These are phyloP conservation scores for Phoxinus dragarum DNA, from an alignment of 2,797 vertebrate genomes.

Conservation along the genomic window DNA sequence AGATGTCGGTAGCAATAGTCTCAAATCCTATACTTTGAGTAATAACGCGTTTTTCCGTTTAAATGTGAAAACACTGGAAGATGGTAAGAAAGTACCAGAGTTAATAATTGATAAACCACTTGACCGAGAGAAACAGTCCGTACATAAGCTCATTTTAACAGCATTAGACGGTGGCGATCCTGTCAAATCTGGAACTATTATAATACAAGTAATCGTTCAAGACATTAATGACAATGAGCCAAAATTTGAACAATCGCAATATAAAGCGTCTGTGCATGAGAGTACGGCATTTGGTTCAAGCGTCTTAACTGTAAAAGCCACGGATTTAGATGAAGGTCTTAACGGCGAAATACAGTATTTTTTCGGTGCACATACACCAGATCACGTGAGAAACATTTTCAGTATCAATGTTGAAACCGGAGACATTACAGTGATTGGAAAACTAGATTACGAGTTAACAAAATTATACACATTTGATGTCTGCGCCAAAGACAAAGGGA, in stretches of 20 bases:
- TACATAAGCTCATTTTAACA: constrained; percentile 72
- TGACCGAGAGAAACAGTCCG: constrained; percentile 74
- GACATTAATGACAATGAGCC: constrained; percentile 78
- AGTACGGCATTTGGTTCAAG: constrained; percentile 63
- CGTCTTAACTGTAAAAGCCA: constrained; percentile 68
- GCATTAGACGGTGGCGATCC: constrained; percentile 78
- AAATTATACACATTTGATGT: constrained; percentile 66
- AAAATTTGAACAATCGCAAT: constrained; percentile 70
- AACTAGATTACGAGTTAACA: constrained; percentile 70
- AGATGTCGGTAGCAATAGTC: constrained; percentile 77
- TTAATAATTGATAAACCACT: constrained; percentile 76
- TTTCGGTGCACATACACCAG: constrained; percentile 69
- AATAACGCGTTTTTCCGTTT: constrained; percentile 75
- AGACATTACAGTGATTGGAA: constrained; percentile 69
- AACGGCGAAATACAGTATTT: constrained; percentile 75
- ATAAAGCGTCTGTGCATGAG: constrained; percentile 72
- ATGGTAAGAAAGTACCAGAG: constrained; percentile 73
- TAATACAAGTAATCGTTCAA: constrained; percentile 72
- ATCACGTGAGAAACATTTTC: constrained; percentile 66
- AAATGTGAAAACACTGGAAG: constrained; percentile 65
- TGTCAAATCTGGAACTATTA: constrained; percentile 68
- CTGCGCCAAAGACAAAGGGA: constrained; percentile 74
- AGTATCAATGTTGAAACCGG: constrained; percentile 64
- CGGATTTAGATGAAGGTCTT: constrained; percentile 77
- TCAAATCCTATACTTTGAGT: constrained; percentile 76